phyloP scores from a whole-genome alignment of 2,113 vertebrate species.

The Chauna torquata region DNA sequence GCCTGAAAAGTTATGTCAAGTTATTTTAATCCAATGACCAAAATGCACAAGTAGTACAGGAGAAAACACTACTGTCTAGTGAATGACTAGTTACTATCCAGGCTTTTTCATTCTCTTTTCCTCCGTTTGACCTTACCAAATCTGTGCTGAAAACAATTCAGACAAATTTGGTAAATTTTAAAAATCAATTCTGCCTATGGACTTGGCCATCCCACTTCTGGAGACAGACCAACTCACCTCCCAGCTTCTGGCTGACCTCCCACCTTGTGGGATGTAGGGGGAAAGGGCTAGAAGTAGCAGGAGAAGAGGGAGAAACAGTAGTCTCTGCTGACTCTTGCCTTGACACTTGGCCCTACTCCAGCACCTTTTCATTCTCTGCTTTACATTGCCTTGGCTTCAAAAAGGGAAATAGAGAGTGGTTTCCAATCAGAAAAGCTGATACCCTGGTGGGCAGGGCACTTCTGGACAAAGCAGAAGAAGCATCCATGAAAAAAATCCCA shows the following conservation, averaged over 20 bases:
- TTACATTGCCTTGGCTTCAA: neutral
- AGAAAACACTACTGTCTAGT: neutral
- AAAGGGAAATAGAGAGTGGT: neutral
- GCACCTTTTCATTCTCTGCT: neutral
- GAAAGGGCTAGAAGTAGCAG: neutral
- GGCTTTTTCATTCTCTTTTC: neutral
- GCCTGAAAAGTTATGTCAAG: neutral
- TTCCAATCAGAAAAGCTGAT: neutral
- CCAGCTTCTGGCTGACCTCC: neutral
- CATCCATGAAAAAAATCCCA: neutral
- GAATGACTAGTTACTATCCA: neutral
- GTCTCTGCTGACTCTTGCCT: neutral
- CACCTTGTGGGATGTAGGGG: neutral
- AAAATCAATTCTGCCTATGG: neutral
- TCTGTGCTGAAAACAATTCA: neutral
- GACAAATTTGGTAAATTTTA: neutral
- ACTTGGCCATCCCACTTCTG: neutral
- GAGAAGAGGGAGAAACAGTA: neutral
- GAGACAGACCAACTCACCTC: neutral
- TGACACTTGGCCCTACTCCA: neutral
- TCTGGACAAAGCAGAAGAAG: neutral
- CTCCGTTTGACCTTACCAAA: neutral
- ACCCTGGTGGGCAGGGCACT: neutral
- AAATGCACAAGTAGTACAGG: neutral
- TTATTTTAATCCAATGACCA: neutral